These are phyloP conservation scores for Thereuonema tuberculata DNA, from an alignment of 1,140 invertebrate species.

Conservation along the genomic window DNA sequence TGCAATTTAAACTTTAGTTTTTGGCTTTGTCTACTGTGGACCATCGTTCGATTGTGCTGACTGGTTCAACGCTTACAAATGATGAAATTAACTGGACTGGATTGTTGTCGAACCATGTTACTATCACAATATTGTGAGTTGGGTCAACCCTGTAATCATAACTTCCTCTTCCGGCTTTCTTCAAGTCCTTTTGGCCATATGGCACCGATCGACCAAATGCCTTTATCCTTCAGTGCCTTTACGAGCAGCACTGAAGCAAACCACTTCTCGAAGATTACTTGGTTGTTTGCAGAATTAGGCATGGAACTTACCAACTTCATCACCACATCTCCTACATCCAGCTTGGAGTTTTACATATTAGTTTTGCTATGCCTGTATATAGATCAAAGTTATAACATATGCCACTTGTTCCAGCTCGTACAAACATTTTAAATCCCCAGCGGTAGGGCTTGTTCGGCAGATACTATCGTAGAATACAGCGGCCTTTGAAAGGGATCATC, in stretches of 20 bases:
- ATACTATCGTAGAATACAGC: conserved; percentile 32
- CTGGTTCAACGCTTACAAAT: too few species aligned
- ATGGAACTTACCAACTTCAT: not conserved
- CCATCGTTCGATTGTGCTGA: too few species aligned
- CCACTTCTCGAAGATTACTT: not conserved
- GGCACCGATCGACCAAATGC: too few species aligned
- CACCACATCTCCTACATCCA: not conserved
- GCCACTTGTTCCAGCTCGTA: conserved; percentile 25
- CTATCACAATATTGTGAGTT: not conserved
- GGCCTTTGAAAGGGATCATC: conserved; percentile 33
- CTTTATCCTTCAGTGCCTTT: not conserved
- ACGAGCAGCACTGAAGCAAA: not conserved
- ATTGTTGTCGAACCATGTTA: not conserved
- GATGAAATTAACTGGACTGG: too few species aligned
- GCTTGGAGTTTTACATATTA: not conserved
- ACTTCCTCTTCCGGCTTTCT: too few species aligned
- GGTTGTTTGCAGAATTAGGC: too few species aligned
- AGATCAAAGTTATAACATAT: conserved; percentile 30
- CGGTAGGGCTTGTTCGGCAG: conserved; percentile 30
- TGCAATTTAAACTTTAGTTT: not conserved
- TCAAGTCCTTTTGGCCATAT: too few species aligned
- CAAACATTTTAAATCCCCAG: conserved; percentile 33
- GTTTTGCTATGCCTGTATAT: not conserved
- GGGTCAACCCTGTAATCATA: not conserved
- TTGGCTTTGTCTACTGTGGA: too few species aligned